Evolutionary conservation across 1,140 invertebrate genomes (phyloP), one percentile per base, ranked within the genome.

Genomic region (Ceratosolen fusciceps): DNA sequence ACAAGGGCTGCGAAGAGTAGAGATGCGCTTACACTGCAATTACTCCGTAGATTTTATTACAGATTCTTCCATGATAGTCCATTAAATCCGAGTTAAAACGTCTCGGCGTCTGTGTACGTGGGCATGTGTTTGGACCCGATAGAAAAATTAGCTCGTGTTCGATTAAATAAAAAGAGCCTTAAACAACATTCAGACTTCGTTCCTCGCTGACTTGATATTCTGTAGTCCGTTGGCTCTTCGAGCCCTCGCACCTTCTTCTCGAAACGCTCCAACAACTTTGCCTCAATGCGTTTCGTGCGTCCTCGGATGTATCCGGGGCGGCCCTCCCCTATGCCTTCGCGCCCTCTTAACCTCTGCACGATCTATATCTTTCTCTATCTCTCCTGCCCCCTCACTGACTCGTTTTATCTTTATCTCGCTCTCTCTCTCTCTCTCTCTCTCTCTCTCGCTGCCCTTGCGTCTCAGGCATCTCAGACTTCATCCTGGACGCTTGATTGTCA

Each of bases 1-100:
- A 90, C 89, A 90, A 39, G 85, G 85, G 77, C 84, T 88, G 87
- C 86, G 86, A 86, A 85, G 76, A 72, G 74, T 72, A 76, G 74
- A 80, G 72, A 77, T 80, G 68, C 43, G 56, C 72, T 71, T 72
- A 80, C 77, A 80, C 77, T 80, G 79, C 79, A 76, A 80, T 80
- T 62, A 65, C 73, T 74, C 43, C 73, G 72, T 80, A 80, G n/a
- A n/a, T n/a, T n/a, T 21, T 49, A 10, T 74, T 75, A 75, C 31
- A 80, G 71, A 70, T 74, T 79, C 31, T 74, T 29, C 34, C 71
- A 74, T 74, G 68, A 54, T n/a, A 79, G 58, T 79, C 62, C 73
- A 73, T n/a, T 47, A 37, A 62, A 72, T 71, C 73, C 58, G 49
- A 72, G 73, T 60, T 74, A 58, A 74, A 80, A 79, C 39, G 26